A percentile compares a stretch with the other conserved stretches of the same genome.
These are phyloP conservation scores for Eupelmus urozonus DNA, from an alignment of 2,888 invertebrate species.

Conservation along the genomic window DNA sequence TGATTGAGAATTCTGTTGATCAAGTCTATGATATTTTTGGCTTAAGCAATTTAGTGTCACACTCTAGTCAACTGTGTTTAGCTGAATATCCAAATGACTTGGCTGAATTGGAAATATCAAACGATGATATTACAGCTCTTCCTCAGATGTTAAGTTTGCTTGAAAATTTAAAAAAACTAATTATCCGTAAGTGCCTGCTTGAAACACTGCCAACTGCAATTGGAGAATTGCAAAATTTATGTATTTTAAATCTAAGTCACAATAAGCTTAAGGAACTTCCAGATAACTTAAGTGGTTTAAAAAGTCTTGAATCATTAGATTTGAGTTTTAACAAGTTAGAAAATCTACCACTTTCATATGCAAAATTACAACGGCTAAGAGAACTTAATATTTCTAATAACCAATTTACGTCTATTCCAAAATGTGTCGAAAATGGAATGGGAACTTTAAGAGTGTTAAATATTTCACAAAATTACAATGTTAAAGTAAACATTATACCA, in stretches of 20 bases:
- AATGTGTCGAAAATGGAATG: conserved; percentile 52
- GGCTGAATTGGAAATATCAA: conserved; percentile 35
- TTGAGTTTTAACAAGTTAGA: conserved; percentile 47
- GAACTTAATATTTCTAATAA: conserved; percentile 53
- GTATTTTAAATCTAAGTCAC: conserved; percentile 42
- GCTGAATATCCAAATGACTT: conserved; percentile 5
- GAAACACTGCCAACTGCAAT: conserved; percentile 25
- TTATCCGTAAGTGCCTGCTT: conserved; percentile 1
- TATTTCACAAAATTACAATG: conserved; percentile 48
- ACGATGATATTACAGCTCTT: conserved; percentile 16
- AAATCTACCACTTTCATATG: conserved; percentile 42
- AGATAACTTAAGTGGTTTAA: conserved; percentile 42
- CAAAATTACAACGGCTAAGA: conserved; percentile 44
- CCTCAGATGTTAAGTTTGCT: background rate
- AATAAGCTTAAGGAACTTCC: conserved; percentile 53
- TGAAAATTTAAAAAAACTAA: conserved; percentile 16
- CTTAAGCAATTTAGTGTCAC: background rate
- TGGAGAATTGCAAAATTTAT: conserved; percentile 34
- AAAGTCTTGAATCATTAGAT: conserved; percentile 50
- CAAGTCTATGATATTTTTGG: background rate
- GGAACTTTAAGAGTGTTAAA: conserved; percentile 47
- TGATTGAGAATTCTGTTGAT: background rate
- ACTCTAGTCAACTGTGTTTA: conserved; percentile 10
- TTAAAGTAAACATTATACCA: conserved; percentile 48
- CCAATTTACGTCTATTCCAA: conserved; percentile 45